Conservation (phyloP, 1,140 invertebrate genomes). For the Aricia agestis region DNA sequence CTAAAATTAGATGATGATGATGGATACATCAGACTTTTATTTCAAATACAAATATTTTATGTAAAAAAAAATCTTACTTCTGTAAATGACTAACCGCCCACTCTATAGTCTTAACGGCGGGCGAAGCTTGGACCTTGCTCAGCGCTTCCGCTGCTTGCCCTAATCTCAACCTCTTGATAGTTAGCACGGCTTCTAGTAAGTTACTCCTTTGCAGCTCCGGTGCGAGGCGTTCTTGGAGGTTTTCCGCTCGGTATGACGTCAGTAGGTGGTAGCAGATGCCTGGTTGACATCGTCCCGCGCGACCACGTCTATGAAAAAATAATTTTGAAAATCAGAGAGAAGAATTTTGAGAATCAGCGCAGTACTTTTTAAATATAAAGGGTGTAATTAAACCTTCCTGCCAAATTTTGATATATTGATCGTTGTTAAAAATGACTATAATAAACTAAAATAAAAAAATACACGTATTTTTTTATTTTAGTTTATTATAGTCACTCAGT, state of each 20-base stretch:
- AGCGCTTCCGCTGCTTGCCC: conserved; percentile 82
- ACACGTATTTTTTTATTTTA: no score
- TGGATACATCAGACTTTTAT: no score
- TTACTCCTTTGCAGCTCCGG: conserved; percentile 80
- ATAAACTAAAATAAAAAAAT: no score
- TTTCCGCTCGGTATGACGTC: conserved; percentile 62
- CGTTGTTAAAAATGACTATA: no score
- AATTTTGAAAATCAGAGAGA: background rate
- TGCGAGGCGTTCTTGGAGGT: conserved; percentile 71
- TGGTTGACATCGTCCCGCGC: conserved; percentile 84
- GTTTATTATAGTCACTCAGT: no score
- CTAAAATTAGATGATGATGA: no score
- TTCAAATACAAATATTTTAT: no score
- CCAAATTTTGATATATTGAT: no score
- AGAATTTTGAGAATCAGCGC: background rate
- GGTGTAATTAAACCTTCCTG: no score
- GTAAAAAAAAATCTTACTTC: conserved; percentile 37
- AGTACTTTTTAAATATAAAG: no score
- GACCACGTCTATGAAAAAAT: conserved; percentile 75
- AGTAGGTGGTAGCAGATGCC: conserved; percentile 90
- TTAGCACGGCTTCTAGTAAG: conserved; percentile 80
- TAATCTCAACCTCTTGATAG: conserved; percentile 82
- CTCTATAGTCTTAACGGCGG: conserved; percentile 79
- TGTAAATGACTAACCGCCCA: conserved; percentile 78
- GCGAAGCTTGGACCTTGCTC: conserved; percentile 82